Evolutionary conservation across 2,797 vertebrate genomes (phyloP).

Genomic region (Ctenochaetus hawaiiensis): DNA sequence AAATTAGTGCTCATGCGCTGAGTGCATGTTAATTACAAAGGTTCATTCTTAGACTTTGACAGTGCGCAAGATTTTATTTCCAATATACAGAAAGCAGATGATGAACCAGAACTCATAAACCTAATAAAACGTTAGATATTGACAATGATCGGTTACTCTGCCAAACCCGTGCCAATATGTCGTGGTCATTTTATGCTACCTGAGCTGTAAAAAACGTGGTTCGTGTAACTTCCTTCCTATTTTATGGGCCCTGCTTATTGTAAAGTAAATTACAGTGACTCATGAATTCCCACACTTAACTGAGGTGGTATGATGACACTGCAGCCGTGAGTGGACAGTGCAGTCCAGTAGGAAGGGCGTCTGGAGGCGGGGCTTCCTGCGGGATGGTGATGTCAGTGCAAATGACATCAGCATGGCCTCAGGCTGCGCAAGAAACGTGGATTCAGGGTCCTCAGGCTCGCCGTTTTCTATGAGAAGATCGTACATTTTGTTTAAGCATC

Average conservation of each 20-base stretch:
- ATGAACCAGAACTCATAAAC: not conserved
- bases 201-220: conserved; percentile 2
- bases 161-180: not conserved
- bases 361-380: conserved; percentile 53
- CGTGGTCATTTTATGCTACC: not conserved
- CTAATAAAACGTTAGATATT: conserved; percentile 9
- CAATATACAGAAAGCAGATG: not conserved
- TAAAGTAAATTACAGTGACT: conserved; percentile 48
- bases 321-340: conserved; percentile 35
- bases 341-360: conserved; percentile 20
- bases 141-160: not conserved
- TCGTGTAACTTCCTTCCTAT: not conserved
- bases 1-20: not conserved
- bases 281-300: conserved; percentile 64
- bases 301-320: conserved; percentile 52
- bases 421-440: conserved; percentile 20
- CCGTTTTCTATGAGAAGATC: not conserved
- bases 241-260: conserved; percentile 5
- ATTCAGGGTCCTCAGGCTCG: conserved; percentile 32
- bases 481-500: not conserved
- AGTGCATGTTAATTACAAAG: not conserved
- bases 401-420: conserved; percentile 60
- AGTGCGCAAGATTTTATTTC: not conserved
- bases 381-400: conserved; percentile 67
- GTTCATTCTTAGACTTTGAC: not conserved